phyloP scores from a whole-genome alignment of 2,888 invertebrate species.

The Acanthosepion pharaonis region DNA sequence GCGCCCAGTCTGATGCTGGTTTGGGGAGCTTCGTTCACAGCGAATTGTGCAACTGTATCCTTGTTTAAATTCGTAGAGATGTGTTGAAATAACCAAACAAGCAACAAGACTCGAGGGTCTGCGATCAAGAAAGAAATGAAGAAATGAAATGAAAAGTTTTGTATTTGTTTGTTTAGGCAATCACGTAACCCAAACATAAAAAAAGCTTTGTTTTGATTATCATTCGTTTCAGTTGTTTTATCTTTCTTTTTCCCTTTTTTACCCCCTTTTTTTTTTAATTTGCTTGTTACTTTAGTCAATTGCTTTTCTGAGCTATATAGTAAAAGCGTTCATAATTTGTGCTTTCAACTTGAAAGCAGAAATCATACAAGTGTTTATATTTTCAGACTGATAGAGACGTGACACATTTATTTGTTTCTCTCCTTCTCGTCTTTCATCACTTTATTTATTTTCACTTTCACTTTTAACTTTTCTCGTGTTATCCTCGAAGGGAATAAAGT shows the following conservation, averaged over 20 bases:
- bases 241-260: too few relatives aligned
- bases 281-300: background rate
- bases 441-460: background rate
- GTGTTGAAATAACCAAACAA: background rate
- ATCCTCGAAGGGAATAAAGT: background rate
- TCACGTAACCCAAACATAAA: background rate
- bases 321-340: background rate
- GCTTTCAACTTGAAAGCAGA: background rate
- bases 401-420: rapidly evolving
- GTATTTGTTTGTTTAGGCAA: background rate
- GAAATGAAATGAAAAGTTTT: background rate
- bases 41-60: background rate
- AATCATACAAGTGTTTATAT: background rate
- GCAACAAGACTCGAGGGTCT: background rate
- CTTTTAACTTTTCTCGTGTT: background rate
- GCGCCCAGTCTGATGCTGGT: background rate
- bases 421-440: too few relatives aligned
- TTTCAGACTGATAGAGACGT: background rate
- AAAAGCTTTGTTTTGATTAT: too few relatives aligned
- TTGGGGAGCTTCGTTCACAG: background rate
- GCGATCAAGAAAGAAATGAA: background rate
- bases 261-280: background rate
- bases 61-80: background rate
- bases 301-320: background rate
- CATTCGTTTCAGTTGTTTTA: background rate